Conservation (phyloP, 2,113 vertebrate genomes). For the Rafetus swinhoei region DNA sequence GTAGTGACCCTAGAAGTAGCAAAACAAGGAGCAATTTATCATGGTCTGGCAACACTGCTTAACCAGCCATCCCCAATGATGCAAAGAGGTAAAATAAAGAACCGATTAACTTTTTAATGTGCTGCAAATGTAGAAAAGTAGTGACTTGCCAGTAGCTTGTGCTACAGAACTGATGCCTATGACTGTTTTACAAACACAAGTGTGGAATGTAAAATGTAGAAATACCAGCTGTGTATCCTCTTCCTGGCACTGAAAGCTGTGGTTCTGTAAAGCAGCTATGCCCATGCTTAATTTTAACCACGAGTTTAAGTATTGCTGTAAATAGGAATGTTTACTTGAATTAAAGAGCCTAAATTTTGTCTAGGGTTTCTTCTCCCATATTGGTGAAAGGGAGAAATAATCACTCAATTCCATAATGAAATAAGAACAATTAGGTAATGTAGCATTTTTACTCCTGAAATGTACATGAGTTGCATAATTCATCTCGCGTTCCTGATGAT, state of each 20-base stretch:
- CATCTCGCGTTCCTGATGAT: background rate
- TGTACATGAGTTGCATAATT: background rate
- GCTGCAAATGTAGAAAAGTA: background rate
- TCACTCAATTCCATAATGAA: background rate
- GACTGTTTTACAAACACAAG: background rate
- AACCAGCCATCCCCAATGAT: constrained; percentile 98
- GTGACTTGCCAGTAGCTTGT: background rate
- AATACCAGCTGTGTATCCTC: background rate
- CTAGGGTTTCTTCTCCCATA: background rate
- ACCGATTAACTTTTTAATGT: background rate
- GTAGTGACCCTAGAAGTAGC: constrained; percentile 98
- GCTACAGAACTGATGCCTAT: background rate
- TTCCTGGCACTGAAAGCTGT: background rate
- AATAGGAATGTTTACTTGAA: background rate
- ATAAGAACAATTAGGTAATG: background rate
- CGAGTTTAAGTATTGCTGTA: background rate
- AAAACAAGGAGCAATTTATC: constrained; percentile 98
- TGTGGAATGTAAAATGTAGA: background rate
- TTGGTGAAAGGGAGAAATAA: background rate
- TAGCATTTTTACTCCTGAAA: background rate
- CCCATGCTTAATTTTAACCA: background rate
- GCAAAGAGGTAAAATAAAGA: constrained; percentile 87
- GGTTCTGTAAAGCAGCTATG: background rate
- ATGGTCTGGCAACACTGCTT: constrained; percentile 95
- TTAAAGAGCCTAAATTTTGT: background rate